A percentile compares a stretch with the other conserved stretches of the same genome.
These are phyloP conservation scores for Dicaeum eximium DNA, from an alignment of 2,113 vertebrate species.

Conservation along the genomic window DNA sequence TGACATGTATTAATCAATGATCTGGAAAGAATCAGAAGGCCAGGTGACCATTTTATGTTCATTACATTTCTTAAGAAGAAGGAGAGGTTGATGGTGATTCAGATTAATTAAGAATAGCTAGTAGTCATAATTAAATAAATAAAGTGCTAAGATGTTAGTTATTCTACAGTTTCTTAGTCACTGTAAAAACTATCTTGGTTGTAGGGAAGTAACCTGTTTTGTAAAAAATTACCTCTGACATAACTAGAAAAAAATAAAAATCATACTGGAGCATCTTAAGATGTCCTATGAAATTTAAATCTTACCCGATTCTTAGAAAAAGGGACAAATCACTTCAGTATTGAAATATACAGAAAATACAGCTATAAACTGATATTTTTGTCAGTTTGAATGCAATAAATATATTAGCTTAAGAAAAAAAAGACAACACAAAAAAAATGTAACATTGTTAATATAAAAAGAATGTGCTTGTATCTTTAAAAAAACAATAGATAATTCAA, in stretches of 20 bases:
- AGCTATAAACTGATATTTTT: neutral
- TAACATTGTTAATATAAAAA: neutral
- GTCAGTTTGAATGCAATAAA: neutral
- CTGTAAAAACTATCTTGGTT: neutral
- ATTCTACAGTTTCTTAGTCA: neutral
- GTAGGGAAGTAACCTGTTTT: neutral
- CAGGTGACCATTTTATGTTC: neutral
- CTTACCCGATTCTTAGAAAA: neutral
- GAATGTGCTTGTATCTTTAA: neutral
- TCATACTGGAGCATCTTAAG: neutral
- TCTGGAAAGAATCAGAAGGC: neutral
- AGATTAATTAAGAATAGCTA: neutral
- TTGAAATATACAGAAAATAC: neutral
- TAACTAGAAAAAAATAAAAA: neutral
- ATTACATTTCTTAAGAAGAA: neutral
- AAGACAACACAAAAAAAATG: neutral
- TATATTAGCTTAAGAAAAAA: neutral
- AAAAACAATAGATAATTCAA: neutral
- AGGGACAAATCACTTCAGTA: neutral
- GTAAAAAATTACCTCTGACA: neutral
- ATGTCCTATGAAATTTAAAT: neutral
- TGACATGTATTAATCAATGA: neutral
- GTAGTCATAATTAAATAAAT: neutral
- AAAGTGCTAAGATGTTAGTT: neutral
- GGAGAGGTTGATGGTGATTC: neutral